These are phyloP conservation scores for Antheraea pernyi DNA, from an alignment of 1,140 invertebrate species.

Conservation along the genomic window DNA sequence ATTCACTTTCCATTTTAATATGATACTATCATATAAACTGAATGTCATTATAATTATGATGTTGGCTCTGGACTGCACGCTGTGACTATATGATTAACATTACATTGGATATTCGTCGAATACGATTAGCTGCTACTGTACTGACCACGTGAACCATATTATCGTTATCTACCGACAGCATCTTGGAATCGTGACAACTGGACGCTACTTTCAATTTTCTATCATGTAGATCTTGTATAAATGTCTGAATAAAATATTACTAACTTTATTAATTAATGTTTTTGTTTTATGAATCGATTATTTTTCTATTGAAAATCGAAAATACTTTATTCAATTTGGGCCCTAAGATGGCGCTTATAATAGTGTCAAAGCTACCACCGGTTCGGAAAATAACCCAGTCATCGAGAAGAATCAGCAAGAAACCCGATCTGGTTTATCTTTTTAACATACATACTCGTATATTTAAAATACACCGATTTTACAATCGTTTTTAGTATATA, in stretches of 20 bases:
- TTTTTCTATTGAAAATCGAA: too few relatives aligned
- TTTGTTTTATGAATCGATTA: too few relatives aligned
- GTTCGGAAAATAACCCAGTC: too few relatives aligned
- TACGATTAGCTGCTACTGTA: slow-evolving; percentile 43
- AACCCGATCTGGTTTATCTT: too few relatives aligned
- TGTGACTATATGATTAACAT: slow-evolving; percentile 49
- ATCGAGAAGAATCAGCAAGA: too few relatives aligned
- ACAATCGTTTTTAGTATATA: too few relatives aligned
- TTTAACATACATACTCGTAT: too few relatives aligned
- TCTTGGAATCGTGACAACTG: slow-evolving; percentile 69
- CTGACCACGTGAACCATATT: slow-evolving; percentile 52
- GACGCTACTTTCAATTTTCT: slow-evolving; percentile 56
- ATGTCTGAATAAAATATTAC: neutral
- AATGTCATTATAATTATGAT: slow-evolving; percentile 1
- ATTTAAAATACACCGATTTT: too few relatives aligned
- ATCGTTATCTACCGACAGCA: slow-evolving; percentile 68
- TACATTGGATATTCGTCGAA: slow-evolving; percentile 46
- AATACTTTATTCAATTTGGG: too few relatives aligned
- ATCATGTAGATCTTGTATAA: slow-evolving; percentile 11
- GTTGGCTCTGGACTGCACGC: slow-evolving; percentile 21
- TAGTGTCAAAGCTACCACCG: too few relatives aligned
- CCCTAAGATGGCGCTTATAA: too few relatives aligned
- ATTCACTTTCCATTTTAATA: neutral
- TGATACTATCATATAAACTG: neutral
- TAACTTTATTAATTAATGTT: too few relatives aligned